Conservation (phyloP, 2,888 invertebrate species). For the Linnaemya vulpina region DNA sequence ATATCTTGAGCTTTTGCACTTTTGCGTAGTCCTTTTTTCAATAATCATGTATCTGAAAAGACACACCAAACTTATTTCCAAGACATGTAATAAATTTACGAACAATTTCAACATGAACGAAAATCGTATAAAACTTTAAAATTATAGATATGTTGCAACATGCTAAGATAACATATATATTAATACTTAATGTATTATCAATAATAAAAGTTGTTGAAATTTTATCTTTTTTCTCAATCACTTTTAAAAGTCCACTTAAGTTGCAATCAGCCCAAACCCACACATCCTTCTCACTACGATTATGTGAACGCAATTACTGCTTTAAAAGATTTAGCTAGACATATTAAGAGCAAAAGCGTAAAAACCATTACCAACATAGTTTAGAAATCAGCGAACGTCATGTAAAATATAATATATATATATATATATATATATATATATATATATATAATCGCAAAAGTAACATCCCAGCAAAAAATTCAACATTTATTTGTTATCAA, state of each 20-base stretch:
- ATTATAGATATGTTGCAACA: neutral
- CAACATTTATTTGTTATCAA: too few species aligned
- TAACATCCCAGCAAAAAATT: neutral
- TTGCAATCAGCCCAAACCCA: slow-evolving; percentile 33
- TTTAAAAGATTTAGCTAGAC: neutral
- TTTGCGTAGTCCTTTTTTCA: too few species aligned
- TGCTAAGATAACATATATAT: neutral
- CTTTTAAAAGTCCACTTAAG: slow-evolving; percentile 64
- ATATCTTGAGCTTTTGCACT: too few species aligned
- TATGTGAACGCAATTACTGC: neutral
- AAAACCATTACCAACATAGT: neutral
- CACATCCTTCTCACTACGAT: slow-evolving; percentile 14
- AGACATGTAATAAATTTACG: too few species aligned
- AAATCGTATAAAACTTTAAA: neutral
- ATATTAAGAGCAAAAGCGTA: neutral
- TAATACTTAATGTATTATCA: slow-evolving; percentile 40
- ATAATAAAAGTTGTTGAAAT: slow-evolving; percentile 57
- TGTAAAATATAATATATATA: slow-evolving; percentile 7
- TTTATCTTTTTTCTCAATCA: slow-evolving; percentile 54
- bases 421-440: neutral
- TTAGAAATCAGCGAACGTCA: neutral
- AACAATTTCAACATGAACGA: neutral
- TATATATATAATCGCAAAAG: neutral
- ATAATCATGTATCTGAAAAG: too few species aligned
- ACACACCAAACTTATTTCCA: too few species aligned